Percentiles rank a stretch among this genome's conserved stretches.
These are phyloP conservation scores for Dicyrtoma fusca DNA, from an alignment of 2,888 invertebrate genomes.

Conservation along the genomic window DNA sequence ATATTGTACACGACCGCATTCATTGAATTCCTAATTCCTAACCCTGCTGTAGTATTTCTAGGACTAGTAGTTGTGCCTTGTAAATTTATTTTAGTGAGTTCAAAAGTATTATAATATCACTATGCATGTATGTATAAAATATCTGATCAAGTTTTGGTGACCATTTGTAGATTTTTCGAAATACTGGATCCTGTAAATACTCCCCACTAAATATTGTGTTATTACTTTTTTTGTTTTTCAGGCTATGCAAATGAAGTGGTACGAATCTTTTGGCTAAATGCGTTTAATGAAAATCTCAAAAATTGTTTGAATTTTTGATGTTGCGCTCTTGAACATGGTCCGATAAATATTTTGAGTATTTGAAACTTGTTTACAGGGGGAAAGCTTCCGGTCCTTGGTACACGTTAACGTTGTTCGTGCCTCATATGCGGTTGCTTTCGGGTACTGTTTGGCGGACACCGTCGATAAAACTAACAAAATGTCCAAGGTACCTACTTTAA, in stretches of 20 bases:
- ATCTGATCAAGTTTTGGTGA: no score
- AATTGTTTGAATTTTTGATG: background rate
- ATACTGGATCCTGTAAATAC: no score
- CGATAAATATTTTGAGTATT: constrained; percentile 2
- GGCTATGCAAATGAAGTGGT: constrained; percentile 92
- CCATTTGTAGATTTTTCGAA: no score
- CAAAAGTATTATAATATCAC: no score
- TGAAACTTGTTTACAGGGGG: constrained; percentile 64
- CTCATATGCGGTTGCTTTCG: constrained; percentile 79
- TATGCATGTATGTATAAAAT: no score
- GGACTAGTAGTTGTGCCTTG: no score
- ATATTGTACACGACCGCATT: no score
- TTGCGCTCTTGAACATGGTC: background rate
- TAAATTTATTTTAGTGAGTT: no score
- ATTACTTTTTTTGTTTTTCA: constrained; percentile 59
- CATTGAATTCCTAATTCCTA: no score
- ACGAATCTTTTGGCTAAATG: background rate
- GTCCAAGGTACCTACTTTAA: constrained; percentile 63
- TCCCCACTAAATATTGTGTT: no score
- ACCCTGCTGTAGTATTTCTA: no score
- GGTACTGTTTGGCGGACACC: constrained; percentile 87
- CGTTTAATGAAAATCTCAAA: background rate
- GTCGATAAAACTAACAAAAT: constrained; percentile 73
- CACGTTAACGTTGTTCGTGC: constrained; percentile 69
- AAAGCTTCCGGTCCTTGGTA: constrained; percentile 83